phyloP scores from a whole-genome alignment of 2,797 vertebrate species.

The Scyliorhinus canicula region DNA sequence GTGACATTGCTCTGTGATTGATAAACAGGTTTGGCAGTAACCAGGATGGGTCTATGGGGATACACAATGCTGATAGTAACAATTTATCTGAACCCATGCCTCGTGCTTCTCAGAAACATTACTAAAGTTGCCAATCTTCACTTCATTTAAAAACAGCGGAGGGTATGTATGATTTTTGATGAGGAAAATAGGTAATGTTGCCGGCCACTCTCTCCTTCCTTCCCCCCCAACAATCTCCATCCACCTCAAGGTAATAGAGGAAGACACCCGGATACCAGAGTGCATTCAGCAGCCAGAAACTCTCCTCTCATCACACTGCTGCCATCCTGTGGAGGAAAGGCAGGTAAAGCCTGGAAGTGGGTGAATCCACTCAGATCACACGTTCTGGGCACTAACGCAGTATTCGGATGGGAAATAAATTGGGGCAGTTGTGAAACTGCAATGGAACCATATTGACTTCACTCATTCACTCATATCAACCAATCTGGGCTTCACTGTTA shows the following conservation, averaged over 20 bases:
- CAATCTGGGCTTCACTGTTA: too few relatives aligned
- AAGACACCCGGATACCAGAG: neutral
- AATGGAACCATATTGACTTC: too few relatives aligned
- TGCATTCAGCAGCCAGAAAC: neutral
- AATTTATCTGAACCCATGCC: neutral
- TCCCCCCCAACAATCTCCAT: neutral
- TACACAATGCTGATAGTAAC: neutral
- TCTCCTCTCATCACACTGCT: neutral
- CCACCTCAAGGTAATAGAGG: neutral
- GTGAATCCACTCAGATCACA: neutral
- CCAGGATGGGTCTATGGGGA: neutral
- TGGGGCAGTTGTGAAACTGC: too few relatives aligned
- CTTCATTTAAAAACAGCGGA: neutral
- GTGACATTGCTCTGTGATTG: too few relatives aligned
- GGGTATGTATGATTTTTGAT: neutral
- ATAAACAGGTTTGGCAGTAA: neutral
- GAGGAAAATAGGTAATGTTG: neutral
- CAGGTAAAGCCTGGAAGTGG: neutral
- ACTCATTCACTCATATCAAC: too few relatives aligned
- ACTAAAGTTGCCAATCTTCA: too few relatives aligned
- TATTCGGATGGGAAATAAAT: neutral
- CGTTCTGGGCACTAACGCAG: neutral
- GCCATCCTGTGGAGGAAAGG: neutral
- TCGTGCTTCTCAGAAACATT: neutral
- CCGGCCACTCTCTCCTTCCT: too few relatives aligned